phyloP scores from a whole-genome alignment of 2,797 vertebrate species.

The Chromobotia macracanthus region DNA sequence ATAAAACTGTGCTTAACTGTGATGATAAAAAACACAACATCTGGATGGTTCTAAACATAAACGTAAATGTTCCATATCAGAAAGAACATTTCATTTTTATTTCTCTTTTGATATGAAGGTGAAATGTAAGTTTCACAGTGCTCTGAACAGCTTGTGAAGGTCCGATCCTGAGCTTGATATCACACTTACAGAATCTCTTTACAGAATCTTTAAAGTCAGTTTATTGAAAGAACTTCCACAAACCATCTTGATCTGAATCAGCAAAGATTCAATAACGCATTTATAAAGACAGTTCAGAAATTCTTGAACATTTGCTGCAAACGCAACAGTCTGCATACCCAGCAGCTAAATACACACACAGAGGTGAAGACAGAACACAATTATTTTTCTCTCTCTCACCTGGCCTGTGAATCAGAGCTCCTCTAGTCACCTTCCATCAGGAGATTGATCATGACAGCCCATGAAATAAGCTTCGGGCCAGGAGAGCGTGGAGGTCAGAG shows the following conservation, averaged over 20 bases:
- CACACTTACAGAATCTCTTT: no score
- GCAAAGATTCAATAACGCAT: constrained; percentile 1
- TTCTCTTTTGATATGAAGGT: no score
- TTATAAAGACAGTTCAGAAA: not conserved
- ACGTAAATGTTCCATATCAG: no score
- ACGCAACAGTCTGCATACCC: not conserved
- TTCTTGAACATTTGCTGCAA: not conserved
- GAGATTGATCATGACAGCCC: constrained; percentile 47
- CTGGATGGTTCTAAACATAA: no score
- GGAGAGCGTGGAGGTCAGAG: constrained; percentile 32
- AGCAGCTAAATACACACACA: not conserved
- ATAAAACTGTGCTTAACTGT: no score
- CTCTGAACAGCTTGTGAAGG: no score
- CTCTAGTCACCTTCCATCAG: constrained; percentile 34
- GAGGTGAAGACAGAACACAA: not conserved
- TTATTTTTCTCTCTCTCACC: not conserved
- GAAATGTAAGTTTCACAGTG: no score
- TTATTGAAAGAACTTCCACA: no score
- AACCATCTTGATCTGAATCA: not conserved
- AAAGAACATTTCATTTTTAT: no score
- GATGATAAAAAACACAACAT: no score
- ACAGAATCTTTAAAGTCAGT: no score
- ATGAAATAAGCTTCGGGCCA: constrained; percentile 43
- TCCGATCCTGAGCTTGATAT: no score
- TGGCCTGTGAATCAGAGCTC: not conserved